Evolutionary conservation across 2,797 vertebrate species (phyloP).

Genomic region (Poliocrania exsul): DNA sequence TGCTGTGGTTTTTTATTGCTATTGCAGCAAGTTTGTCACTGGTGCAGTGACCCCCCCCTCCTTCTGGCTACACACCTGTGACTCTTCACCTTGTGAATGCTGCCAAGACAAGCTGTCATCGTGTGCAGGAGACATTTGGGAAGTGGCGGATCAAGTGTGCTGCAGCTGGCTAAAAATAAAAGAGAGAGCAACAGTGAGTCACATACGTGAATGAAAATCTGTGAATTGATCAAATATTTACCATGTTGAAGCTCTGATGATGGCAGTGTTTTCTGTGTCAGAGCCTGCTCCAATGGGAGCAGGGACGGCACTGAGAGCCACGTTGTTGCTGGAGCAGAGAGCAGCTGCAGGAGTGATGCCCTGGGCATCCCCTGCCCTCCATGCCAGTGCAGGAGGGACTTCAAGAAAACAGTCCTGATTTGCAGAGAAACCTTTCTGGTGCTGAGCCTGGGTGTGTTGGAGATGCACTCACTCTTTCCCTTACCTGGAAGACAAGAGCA

Average conservation of each 20-base stretch:
- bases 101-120: not conserved
- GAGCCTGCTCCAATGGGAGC: not conserved
- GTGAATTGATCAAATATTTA: not conserved
- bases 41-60: not conserved
- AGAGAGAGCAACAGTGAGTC: not conserved
- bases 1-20: not conserved
- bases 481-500: not conserved
- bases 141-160: not conserved
- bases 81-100: not conserved
- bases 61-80: not conserved
- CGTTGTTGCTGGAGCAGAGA: not conserved
- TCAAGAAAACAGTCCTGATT: not conserved
- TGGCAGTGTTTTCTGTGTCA: not conserved
- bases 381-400: too few species aligned
- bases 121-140: not conserved
- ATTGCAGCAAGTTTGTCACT: not conserved
- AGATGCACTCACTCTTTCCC: accelerated
- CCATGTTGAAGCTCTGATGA: not conserved
- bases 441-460: not conserved
- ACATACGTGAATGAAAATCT: not conserved
- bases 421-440: not conserved
- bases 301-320: not conserved
- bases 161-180: not conserved
- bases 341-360: not conserved
- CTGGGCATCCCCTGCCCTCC: not conserved